Conservation (phyloP, 2,113 vertebrate genomes). For the Damaliscus lunatus region DNA sequence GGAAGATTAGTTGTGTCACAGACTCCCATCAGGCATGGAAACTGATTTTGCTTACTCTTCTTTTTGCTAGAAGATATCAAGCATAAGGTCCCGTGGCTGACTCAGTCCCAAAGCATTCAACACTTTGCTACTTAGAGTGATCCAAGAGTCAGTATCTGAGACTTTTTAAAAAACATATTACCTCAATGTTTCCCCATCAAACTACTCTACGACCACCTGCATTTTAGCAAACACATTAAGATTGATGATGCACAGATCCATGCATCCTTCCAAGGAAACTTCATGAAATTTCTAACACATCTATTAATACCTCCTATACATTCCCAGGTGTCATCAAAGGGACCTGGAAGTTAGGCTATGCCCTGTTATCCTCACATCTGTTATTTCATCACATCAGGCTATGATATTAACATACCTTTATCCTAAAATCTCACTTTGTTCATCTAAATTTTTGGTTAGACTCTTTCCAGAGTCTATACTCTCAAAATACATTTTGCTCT, state of each 20-base stretch:
- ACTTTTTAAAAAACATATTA: neutral
- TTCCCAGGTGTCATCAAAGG: neutral
- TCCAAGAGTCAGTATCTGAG: neutral
- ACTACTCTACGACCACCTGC: neutral
- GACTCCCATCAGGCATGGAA: neutral
- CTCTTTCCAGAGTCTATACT: neutral
- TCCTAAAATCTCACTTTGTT: neutral
- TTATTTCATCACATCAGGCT: neutral
- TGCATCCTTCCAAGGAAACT: neutral
- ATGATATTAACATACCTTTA: neutral
- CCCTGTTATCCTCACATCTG: neutral
- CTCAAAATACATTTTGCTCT: neutral
- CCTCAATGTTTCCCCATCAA: neutral
- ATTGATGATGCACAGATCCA: neutral
- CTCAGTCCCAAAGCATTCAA: neutral
- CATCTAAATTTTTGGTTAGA: neutral
- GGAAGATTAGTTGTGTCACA: neutral
- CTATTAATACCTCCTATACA: neutral
- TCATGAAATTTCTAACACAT: neutral
- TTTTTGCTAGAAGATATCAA: neutral
- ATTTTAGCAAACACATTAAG: neutral
- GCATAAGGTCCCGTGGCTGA: neutral
- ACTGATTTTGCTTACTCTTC: neutral
- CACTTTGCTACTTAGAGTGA: neutral
- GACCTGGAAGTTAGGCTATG: neutral